A percentile compares a stretch with the other conserved stretches of the same genome.
Conservation (phyloP, 2,888 invertebrate genomes). For the Ochropleura plecta region DNA sequence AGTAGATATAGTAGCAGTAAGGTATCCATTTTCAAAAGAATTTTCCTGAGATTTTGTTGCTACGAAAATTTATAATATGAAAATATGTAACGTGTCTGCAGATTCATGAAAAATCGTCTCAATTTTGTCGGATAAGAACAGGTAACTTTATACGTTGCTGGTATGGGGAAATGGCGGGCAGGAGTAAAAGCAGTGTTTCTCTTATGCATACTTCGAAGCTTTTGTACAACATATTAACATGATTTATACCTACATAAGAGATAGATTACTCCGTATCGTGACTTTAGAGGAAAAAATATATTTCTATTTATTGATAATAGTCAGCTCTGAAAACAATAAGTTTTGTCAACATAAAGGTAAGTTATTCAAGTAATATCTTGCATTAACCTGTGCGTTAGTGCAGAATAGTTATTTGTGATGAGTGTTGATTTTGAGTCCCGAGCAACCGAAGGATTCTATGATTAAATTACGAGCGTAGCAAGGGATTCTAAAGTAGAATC, state of each 20-base stretch:
- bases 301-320: background rate
- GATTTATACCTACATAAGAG: conserved; percentile 8
- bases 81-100: conserved; percentile 43
- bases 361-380: background rate
- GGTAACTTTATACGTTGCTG: conserved; percentile 49
- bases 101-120: conserved; percentile 52
- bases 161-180: conserved; percentile 10
- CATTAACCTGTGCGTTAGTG: background rate
- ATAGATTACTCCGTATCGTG: background rate
- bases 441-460: too few relatives aligned
- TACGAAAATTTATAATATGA: conserved; percentile 33
- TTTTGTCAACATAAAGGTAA: background rate
- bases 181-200: conserved; percentile 20
- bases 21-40: conserved; percentile 17
- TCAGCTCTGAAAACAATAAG: background rate
- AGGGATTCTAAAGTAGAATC: too few relatives aligned
- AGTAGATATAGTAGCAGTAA: background rate
- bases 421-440: too few relatives aligned
- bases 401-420: background rate
- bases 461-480: too few relatives aligned
- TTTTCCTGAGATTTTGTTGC: conserved; percentile 3
- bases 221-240: conserved; percentile 1
- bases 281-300: background rate
- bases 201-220: conserved; percentile 20
- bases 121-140: conserved; percentile 49